Conservation (phyloP, 2,888 invertebrate genomes). For the Erebia aethiops region DNA sequence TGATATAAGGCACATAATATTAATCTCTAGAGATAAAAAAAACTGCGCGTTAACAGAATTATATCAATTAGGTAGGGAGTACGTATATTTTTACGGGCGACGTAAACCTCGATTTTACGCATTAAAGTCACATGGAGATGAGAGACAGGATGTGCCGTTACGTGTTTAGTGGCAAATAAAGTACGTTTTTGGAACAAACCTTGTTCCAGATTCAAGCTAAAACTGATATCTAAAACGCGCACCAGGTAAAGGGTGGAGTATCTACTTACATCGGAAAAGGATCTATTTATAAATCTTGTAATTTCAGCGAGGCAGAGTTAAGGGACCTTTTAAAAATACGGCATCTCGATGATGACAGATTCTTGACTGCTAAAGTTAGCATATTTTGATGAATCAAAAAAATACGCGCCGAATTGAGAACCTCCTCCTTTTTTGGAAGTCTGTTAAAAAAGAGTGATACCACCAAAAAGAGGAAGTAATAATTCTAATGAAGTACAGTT, state of each 20-base stretch:
- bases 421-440: no score
- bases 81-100: slow-evolving; percentile 39
- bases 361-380: no score
- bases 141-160: slow-evolving; percentile 56
- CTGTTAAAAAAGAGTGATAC: no score
- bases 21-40: slow-evolving; percentile 8
- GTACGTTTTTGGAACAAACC: slow-evolving; percentile 56
- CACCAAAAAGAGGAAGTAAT: no score
- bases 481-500: no score
- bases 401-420: no score
- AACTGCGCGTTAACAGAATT: slow-evolving; percentile 25
- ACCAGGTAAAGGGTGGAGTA: slow-evolving; percentile 8
- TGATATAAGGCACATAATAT: background rate
- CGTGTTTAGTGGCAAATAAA: slow-evolving; percentile 60
- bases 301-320: no score
- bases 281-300: background rate
- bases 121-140: slow-evolving; percentile 51
- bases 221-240: slow-evolving; percentile 26
- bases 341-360: no score
- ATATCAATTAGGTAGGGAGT: slow-evolving; percentile 34
- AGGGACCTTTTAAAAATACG: no score
- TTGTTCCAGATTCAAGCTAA: slow-evolving; percentile 56
- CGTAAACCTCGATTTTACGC: slow-evolving; percentile 62
- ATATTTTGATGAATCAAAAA: no score
- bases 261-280: background rate